Evolutionary conservation across 2,113 vertebrate species (phyloP).

Genomic region (Glareola pratincola): DNA sequence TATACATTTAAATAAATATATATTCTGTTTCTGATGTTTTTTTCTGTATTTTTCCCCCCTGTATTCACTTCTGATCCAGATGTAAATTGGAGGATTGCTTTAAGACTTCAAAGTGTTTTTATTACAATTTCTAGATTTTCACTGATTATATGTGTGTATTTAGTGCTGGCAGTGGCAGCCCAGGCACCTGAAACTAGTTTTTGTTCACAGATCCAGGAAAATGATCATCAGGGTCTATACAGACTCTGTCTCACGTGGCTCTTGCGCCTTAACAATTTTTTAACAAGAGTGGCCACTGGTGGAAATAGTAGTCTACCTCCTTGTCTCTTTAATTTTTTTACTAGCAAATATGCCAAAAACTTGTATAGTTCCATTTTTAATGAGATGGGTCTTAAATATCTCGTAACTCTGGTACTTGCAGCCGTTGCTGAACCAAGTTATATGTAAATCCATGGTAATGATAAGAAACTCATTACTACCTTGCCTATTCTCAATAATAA

Average conservation of each 20-base stretch:
- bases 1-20: background rate
- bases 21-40: background rate
- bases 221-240: background rate
- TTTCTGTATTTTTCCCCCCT: background rate
- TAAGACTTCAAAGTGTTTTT: background rate
- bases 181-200: background rate
- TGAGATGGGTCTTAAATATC: background rate
- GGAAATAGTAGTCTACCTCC: background rate
- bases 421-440: background rate
- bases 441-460: background rate
- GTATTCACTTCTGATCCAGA: background rate
- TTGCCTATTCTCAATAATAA: background rate
- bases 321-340: background rate
- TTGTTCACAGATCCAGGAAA: background rate
- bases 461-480: background rate
- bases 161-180: background rate
- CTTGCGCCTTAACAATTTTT: background rate
- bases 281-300: background rate
- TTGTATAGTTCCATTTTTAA: background rate
- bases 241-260: background rate
- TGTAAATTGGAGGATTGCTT: background rate
- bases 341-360: background rate
- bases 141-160: background rate
- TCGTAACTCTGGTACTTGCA: background rate
- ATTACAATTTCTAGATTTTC: background rate